Evolutionary conservation across 1,140 invertebrate species (phyloP).

Genomic region (Anthonomus grandis): DNA sequence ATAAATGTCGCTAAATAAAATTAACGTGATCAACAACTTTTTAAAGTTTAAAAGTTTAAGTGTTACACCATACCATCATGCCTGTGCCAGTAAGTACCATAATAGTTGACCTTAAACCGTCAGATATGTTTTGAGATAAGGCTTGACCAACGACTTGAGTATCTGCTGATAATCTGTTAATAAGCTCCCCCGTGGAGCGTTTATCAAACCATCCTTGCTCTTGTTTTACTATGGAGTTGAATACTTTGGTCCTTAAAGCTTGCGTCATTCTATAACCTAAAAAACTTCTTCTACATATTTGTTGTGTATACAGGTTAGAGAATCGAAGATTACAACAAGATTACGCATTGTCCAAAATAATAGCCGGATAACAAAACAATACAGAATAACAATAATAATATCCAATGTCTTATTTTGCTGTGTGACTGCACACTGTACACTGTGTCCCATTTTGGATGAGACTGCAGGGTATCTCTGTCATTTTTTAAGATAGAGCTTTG

Average conservation of each 20-base stretch:
- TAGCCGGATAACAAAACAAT: too few species aligned
- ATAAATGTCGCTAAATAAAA: too few species aligned
- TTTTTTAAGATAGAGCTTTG: too few species aligned
- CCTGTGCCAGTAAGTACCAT: conserved; percentile 81
- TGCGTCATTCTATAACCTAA: conserved; percentile 85
- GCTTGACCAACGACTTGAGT: conserved; percentile 88
- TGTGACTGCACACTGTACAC: too few species aligned
- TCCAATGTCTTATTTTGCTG: too few species aligned
- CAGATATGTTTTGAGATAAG: conserved; percentile 90
- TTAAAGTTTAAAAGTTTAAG: too few species aligned
- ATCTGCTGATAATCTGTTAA: conserved; percentile 88
- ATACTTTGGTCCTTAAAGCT: conserved; percentile 74
- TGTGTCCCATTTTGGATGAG: too few species aligned
- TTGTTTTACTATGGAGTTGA: conserved; percentile 80
- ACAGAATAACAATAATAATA: too few species aligned
- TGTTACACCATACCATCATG: conserved; percentile 96
- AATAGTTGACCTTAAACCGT: conserved; percentile 82
- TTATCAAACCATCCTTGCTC: conserved; percentile 93
- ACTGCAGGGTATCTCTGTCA: too few species aligned
- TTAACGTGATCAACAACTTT: too few species aligned
- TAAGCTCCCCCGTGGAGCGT: conserved; percentile 90
- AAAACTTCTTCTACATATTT: background rate
- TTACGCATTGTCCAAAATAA: too few species aligned
- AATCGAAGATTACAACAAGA: too few species aligned
- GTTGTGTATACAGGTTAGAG: background rate